phyloP scores from a whole-genome alignment of 2,113 vertebrate genomes.

The Greenwoodochromis staneri region DNA sequence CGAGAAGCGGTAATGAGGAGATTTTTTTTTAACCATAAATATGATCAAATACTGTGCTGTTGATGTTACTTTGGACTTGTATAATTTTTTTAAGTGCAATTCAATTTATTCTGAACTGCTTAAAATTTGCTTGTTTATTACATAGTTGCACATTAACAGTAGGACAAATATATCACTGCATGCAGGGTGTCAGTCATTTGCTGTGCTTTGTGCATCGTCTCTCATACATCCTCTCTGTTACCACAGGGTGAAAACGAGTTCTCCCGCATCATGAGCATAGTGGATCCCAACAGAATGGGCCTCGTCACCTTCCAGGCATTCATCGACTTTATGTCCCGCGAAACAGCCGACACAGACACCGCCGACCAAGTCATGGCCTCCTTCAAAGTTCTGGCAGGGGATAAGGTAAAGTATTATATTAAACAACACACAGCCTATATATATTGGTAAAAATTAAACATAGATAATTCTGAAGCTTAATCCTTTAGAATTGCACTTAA shows the following conservation, averaged over 20 bases:
- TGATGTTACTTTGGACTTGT: not conserved
- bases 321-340: conserved; percentile 98
- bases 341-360: conserved; percentile 94
- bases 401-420: conserved; percentile 79
- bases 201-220: not conserved
- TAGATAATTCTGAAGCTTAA: not conserved
- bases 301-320: conserved; percentile 97
- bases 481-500: not conserved
- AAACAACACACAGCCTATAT: not conserved
- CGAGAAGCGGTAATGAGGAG: not conserved
- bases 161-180: not conserved
- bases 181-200: not conserved
- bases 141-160: not conserved
- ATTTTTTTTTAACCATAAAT: not conserved
- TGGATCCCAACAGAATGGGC: conserved; percentile 94
- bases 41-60: not conserved
- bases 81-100: not conserved
- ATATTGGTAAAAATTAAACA: not conserved
- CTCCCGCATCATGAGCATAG: conserved; percentile 97
- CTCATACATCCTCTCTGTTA: not conserved
- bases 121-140: not conserved
- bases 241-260: conserved; percentile 94
- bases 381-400: conserved; percentile 96
- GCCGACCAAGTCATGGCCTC: conserved; percentile 98
- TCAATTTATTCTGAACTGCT: not conserved